A percentile compares a stretch with the other conserved stretches of the same genome.
phyloP scores from a whole-genome alignment of 1,140 invertebrate species.

The Calephelis nemesis region DNA sequence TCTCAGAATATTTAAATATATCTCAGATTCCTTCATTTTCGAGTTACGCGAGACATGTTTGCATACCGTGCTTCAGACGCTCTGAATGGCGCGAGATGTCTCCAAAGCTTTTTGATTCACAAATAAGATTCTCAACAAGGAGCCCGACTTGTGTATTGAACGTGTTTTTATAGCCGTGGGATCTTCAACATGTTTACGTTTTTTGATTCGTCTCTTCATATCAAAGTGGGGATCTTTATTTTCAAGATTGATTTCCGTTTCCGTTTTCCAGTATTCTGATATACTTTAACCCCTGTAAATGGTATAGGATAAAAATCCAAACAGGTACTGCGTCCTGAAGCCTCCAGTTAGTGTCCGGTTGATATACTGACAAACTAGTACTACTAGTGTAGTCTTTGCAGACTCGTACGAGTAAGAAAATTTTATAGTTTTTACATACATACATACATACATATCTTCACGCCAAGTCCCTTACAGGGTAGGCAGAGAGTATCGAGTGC shows the following conservation, averaged over 20 bases:
- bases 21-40: not conserved
- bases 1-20: not conserved
- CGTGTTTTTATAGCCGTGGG: constrained; percentile 34
- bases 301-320: not conserved
- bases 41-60: constrained; percentile 25
- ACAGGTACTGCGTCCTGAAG: too few species aligned
- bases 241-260: not conserved
- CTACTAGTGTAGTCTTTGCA: too few species aligned
- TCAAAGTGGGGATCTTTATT: constrained; percentile 9
- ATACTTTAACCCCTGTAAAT: not conserved
- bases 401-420: too few species aligned
- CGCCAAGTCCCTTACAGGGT: too few species aligned
- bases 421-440: too few species aligned
- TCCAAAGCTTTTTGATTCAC: constrained; percentile 49
- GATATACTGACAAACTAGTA: too few species aligned
- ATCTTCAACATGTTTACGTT: constrained; percentile 11
- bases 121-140: constrained; percentile 51
- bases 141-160: constrained; percentile 43
- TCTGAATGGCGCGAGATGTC: constrained; percentile 37
- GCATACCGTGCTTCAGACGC: constrained; percentile 27
- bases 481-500: too few species aligned
- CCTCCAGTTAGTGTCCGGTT: too few species aligned
- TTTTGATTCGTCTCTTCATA: constrained; percentile 13
- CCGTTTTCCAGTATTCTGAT: constrained; percentile 1
- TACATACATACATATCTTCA: too few species aligned